Evolutionary conservation across 2,888 invertebrate genomes (phyloP).

Genomic region (Plutella xylostella): DNA sequence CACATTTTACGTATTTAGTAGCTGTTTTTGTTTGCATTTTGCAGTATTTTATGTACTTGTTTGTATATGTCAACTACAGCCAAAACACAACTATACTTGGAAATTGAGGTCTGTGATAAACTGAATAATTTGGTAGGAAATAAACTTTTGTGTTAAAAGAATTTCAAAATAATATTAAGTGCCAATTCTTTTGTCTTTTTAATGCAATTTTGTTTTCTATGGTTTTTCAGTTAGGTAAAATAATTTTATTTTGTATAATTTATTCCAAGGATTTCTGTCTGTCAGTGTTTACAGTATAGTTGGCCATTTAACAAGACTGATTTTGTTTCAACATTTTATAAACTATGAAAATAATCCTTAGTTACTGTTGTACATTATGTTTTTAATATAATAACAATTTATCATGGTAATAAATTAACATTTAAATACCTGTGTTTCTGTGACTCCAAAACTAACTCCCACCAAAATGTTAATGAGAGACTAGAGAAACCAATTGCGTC

Average conservation of each 20-base stretch:
- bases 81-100: slow-evolving; percentile 30
- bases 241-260: slow-evolving; percentile 40
- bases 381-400: slow-evolving; percentile 61
- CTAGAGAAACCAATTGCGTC: too few species aligned
- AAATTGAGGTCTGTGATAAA: slow-evolving; percentile 50
- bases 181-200: slow-evolving; percentile 47
- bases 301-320: slow-evolving; percentile 63
- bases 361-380: slow-evolving; percentile 62
- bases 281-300: slow-evolving; percentile 2
- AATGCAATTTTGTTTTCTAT: slow-evolving; percentile 41
- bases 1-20: background rate
- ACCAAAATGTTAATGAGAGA: too few species aligned
- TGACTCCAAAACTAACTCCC: background rate
- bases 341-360: slow-evolving; percentile 60
- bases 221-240: slow-evolving; percentile 37
- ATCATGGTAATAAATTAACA: slow-evolving; percentile 68
- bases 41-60: background rate
- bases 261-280: slow-evolving; percentile 38
- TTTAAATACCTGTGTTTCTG: background rate
- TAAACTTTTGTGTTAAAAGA: slow-evolving; percentile 20
- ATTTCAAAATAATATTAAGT: slow-evolving; percentile 31
- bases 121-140: slow-evolving; percentile 26
- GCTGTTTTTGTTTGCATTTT: background rate
- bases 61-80: slow-evolving; percentile 7
- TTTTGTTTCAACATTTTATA: slow-evolving; percentile 60